Evolutionary conservation across 2,113 vertebrate species (phyloP), one percentile per base, ranked within the genome.

Genomic region (Pterophyllum scalare): DNA sequence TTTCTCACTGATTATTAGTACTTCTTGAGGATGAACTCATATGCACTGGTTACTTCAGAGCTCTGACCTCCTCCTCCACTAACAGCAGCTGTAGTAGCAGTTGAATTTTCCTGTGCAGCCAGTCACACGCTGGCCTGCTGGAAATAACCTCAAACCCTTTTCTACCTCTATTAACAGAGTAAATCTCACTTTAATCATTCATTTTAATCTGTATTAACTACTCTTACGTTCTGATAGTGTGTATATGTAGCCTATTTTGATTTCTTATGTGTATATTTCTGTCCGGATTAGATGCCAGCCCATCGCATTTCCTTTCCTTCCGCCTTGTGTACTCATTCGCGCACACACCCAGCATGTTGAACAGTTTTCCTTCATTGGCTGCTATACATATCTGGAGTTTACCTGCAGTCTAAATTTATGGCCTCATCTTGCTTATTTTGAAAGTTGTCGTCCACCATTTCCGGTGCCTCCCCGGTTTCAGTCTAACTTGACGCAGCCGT

Each of bases 361-460:
- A 46, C 2, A 49, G 8, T 49, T 40, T 20, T 49, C 64, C 64
- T 70, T 56, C 54, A 56, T 10, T n/a, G 10, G 64, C 40, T 67
- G 19, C 12, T 70, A 12, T 40, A 14, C 22, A 67, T 67, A 67
- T 67, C 6, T 67, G 22, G 38, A 24, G 24, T 49, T 70, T 4
- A 26, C 5, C 40, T 19, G 2, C 46, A 28, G 2, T 40, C 40
- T 17, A 9, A 67, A 0, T 24, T 24, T 0, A 28, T 6, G 8
- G 22, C 9, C 24, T 70, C 64, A 24, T 49, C 43, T 70, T 49
- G 19, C 17, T 82, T 84, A 84, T 75, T 84, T 79, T 84, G 82
- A 79, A 64, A 80, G 2, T 6, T 35, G 1, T 26, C 59, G 7
- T 26, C 61, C 33, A 14, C 28, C 58, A 46, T 11, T 88, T 93